phyloP scores from a whole-genome alignment of 2,113 vertebrate genomes.

The Pachycephala philippinensis region DNA sequence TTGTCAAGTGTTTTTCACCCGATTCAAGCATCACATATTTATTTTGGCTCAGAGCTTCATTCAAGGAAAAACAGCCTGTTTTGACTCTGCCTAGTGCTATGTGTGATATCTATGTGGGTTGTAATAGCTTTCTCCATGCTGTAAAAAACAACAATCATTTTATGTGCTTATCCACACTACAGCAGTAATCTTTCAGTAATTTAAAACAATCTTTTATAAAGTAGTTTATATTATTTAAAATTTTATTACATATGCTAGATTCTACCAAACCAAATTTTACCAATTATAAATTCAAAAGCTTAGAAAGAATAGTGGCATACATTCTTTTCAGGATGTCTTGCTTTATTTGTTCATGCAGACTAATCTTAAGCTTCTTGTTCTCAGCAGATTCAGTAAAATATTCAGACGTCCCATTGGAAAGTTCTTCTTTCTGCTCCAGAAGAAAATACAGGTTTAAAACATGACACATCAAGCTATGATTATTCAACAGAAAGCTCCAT shows the following conservation, averaged over 20 bases:
- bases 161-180: neutral
- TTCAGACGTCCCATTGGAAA: constrained; percentile 73
- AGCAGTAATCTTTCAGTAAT: neutral
- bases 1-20: neutral
- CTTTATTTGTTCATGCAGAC: constrained; percentile 40
- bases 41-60: constrained; percentile 29
- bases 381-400: constrained; percentile 79
- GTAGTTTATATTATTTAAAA: neutral
- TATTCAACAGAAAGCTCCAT: constrained; percentile 46
- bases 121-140: neutral
- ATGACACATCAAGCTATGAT: constrained; percentile 42
- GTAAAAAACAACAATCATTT: neutral
- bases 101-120: neutral
- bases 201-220: neutral
- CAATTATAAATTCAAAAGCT: neutral
- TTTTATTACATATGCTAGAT: neutral
- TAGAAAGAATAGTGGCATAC: constrained; percentile 49
- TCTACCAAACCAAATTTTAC: neutral
- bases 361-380: constrained; percentile 25
- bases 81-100: constrained; percentile 15
- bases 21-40: neutral
- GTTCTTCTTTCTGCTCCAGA: constrained; percentile 65
- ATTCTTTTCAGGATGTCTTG: constrained; percentile 68
- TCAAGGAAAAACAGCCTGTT: neutral
- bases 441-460: constrained; percentile 67